Conservation (phyloP, 2,113 vertebrate species). For the Perca schrenkii region DNA sequence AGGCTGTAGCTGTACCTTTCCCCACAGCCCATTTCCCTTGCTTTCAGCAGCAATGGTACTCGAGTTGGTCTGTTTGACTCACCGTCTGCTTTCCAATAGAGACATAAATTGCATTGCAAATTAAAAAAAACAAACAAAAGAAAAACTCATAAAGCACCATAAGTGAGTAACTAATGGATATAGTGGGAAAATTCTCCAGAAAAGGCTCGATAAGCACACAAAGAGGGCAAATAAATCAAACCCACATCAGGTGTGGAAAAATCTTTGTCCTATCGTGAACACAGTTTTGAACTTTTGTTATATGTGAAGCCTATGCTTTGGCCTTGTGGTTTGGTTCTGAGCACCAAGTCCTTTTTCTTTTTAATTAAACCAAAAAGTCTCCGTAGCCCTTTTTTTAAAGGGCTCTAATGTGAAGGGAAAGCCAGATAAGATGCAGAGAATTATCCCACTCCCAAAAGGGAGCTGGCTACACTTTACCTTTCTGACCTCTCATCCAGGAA, state of each 20-base stretch:
- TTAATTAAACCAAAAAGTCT: constrained; percentile 51
- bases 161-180: constrained; percentile 40
- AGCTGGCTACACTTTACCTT: constrained; percentile 50
- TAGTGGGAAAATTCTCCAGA: constrained; percentile 48
- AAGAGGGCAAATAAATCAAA: constrained; percentile 49
- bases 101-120: constrained; percentile 32
- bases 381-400: constrained; percentile 29
- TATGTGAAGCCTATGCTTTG: constrained; percentile 20
- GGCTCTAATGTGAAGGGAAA: constrained; percentile 11
- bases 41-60: constrained; percentile 7
- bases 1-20: background rate
- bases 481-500: constrained; percentile 71
- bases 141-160: background rate
- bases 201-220: constrained; percentile 22
- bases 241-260: constrained; percentile 49
- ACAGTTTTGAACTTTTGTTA: constrained; percentile 43
- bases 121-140: background rate
- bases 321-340: constrained; percentile 28
- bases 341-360: constrained; percentile 35
- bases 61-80: constrained; percentile 37
- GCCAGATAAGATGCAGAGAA: constrained; percentile 41
- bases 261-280: constrained; percentile 55
- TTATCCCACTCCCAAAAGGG: constrained; percentile 37
- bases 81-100: constrained; percentile 44
- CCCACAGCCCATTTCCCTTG: background rate